Evolutionary conservation across 1,140 invertebrate genomes (phyloP).

Genomic region (Drosophila parabipectinata): DNA sequence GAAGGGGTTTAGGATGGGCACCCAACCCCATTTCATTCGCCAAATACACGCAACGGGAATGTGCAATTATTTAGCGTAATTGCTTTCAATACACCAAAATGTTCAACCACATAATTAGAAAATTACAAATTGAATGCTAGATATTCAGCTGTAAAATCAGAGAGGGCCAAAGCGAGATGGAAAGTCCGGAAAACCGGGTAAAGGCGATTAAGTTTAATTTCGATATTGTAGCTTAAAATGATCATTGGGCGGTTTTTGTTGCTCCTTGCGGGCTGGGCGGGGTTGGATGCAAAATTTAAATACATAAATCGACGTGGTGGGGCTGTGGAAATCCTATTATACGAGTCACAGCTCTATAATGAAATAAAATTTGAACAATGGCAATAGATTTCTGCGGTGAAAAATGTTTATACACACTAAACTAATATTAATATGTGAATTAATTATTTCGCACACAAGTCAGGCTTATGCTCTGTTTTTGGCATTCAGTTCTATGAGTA

Average conservation of each 20-base stretch:
- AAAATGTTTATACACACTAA: constrained; percentile 23
- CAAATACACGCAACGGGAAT: constrained; percentile 40
- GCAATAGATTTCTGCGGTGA: constrained; percentile 2
- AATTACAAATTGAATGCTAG: constrained; percentile 66
- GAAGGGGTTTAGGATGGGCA: neutral
- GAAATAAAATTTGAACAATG: constrained; percentile 43
- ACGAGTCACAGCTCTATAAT: constrained; percentile 39
- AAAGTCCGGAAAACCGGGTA: neutral
- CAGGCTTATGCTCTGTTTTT: constrained; percentile 30
- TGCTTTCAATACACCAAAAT: constrained; percentile 68
- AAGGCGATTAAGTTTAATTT: constrained; percentile 26
- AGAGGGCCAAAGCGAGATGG: neutral
- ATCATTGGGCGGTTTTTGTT: constrained; percentile 5
- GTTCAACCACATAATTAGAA: constrained; percentile 67
- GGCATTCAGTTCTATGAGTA: constrained; percentile 34
- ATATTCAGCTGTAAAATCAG: constrained; percentile 10
- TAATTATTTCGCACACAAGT: constrained; percentile 55
- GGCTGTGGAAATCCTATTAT: constrained; percentile 48
- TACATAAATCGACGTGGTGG: constrained; percentile 13
- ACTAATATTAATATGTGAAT: constrained; percentile 60
- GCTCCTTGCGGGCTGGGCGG: no score
- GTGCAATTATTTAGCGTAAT: constrained; percentile 71
- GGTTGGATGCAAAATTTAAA: constrained; percentile 10
- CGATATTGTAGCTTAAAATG: constrained; percentile 19
- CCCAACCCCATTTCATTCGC: neutral